Evolutionary conservation across 2,797 vertebrate species (phyloP), one percentile per base, ranked within the genome.

Genomic region (Enteromius afrohamiltoni): DNA sequence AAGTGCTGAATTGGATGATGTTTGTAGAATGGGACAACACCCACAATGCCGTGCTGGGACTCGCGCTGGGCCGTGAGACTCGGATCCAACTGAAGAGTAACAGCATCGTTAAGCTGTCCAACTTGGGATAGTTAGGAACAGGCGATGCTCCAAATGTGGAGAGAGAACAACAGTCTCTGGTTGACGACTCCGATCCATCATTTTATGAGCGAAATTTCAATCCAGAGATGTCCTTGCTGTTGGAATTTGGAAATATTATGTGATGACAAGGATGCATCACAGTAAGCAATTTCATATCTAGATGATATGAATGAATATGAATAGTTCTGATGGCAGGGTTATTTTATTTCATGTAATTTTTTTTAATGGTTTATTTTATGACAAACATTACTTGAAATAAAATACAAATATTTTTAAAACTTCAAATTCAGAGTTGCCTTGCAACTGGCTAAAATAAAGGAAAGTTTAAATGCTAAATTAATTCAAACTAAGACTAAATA

Each of bases 41-140:
- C 62, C 80, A 83, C 87, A 77, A 84, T 84, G 77, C 74, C 62
- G 31, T 64, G 76, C 71, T 79, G 85, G 85, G 85, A 88, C 79
- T 88, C 82, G 84, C 75, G 37, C 55, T 85, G 84, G 87, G 83
- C 84, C 85, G 23, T 79, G 76, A 77, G 80, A 83, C 76, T 86
- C 84, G 42, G 82, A 86, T 88, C 86, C 82, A 85, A 86, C 65
- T 85, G 86, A 86, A 81, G 84, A 85, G 84, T 83, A 85, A 85
- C 81, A 51, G 85, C 83, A 71, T 60, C 29, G 40, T 75, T 64
- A 60, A 60, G 65, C 83, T 88, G 87, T 85, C 80, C 83, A 88
- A 86, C 69, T 83, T 69, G 67, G 84, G 84, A 88, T 85, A 79
- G 76, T 85, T 85, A 73, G 79, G 23, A 68, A 80, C 23, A 49